These are phyloP conservation scores for Pristionchus fissidentatus DNA, from an alignment of 2,888 invertebrate genomes.

Conservation along the genomic window DNA sequence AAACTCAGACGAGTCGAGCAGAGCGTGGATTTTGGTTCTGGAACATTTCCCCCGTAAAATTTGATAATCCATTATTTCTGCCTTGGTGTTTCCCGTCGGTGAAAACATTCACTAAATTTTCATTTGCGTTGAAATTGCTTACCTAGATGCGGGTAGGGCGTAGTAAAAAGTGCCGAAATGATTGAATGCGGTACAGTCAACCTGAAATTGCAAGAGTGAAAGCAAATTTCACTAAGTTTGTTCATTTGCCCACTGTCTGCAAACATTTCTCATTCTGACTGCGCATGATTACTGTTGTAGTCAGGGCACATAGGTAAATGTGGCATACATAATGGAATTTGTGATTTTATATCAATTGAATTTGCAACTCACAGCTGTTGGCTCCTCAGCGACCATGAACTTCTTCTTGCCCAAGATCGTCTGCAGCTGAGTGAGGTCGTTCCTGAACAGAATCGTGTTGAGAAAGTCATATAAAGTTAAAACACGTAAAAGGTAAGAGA, in stretches of 20 bases:
- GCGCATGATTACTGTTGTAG: too few species aligned
- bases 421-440: conserved; percentile 18
- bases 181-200: background rate
- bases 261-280: too few species aligned
- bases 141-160: background rate
- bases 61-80: too few species aligned
- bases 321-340: too few species aligned
- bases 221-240: too few species aligned
- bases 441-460: background rate
- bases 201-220: background rate
- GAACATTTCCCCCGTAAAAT: too few species aligned
- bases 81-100: too few species aligned
- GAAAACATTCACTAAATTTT: background rate
- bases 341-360: too few species aligned
- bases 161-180: conserved; percentile 2
- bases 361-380: background rate
- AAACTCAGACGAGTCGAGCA: conserved; percentile 1
- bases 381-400: conserved; percentile 19
- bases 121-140: background rate
- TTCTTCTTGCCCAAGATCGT: conserved; percentile 20
- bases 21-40: conserved; percentile 1
- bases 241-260: too few species aligned
- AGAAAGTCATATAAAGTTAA: too few species aligned
- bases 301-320: too few species aligned
- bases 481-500: too few species aligned